Evolutionary conservation across 2,113 vertebrate genomes (phyloP).

Genomic region (Laticauda laticaudata): DNA sequence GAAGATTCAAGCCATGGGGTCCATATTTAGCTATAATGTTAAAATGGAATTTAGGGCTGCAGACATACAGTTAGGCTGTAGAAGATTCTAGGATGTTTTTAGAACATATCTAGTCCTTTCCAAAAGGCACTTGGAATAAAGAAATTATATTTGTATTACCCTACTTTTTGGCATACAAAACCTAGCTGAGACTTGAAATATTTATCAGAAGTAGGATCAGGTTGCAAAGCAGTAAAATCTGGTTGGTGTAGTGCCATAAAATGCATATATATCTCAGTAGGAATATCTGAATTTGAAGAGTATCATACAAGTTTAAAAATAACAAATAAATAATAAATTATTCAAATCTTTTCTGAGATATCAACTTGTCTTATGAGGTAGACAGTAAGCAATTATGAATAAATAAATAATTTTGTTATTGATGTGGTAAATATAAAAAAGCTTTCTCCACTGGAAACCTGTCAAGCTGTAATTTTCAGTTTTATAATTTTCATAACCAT

Average conservation of each 20-base stretch:
- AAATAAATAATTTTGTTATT: neutral
- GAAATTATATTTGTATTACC: neutral
- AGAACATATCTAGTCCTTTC: neutral
- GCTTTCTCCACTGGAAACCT: neutral
- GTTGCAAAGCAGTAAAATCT: neutral
- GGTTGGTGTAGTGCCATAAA: neutral
- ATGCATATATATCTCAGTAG: neutral
- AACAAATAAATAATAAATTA: neutral
- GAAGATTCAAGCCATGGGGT: neutral
- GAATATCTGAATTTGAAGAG: neutral
- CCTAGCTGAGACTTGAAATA: neutral
- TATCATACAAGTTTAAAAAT: neutral
- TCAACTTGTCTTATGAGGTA: neutral
- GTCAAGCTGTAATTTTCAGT: neutral
- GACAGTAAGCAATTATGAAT: neutral
- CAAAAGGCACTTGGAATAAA: neutral
- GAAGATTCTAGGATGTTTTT: neutral
- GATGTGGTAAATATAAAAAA: neutral
- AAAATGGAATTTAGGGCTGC: neutral
- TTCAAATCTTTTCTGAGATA: neutral
- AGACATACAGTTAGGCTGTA: neutral
- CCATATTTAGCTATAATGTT: neutral
- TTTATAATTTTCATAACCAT: neutral
- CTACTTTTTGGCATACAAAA: neutral
- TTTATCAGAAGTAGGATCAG: neutral